Base-by-base conservation (phyloP, 2,797 vertebrate species). In the Pipistrellus nathusii region DNA sequence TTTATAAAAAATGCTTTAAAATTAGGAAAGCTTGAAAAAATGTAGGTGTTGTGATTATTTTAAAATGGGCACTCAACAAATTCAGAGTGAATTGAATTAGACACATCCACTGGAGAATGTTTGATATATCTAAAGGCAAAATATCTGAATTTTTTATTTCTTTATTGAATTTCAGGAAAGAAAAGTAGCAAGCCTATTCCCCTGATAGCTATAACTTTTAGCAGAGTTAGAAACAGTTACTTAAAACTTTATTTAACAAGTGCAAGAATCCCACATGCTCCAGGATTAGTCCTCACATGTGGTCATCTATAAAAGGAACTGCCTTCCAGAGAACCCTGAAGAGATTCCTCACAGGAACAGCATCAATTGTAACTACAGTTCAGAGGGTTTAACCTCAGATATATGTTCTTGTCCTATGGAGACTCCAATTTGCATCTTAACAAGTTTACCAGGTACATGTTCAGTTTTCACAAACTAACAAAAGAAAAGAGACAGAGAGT, bases 351-450 rank as follows among this genome's bases (percentile, higher is more conserved):
- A 23, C 15, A 41, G 44, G 41, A 77, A 35, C 15, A 64, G 4
- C 18, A 12, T 5, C 20, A 35, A 35, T 2, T 12, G 12, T 11
- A 66, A 44, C 41, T 25, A 5, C 15, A 6, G 23, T 35, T 68
- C 20, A 23, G 23, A 88, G 4, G 4, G 12, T 2, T 32, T 32
- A 15, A 8, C 44, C 38, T 30, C 0, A 0, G 27, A 23, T 27
- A 3, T 10, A 38, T 12, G n/a, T 12, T 30, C n/a, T 62, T 25
- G 4, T 7, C 7, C 1, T 44, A 6, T 1, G 13, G 8, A 14
- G 3, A 20, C 23, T 25, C 38, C 0, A 10, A 27, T 18, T 15
- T 21, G 30, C 4, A 30, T 68, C 17, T 41, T 6, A 8, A 25
- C 5, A 23, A 38, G 8, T 44, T 30, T n/a, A 57, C 23, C 17